Evolutionary conservation across 2,797 vertebrate genomes (phyloP), one percentile per base, ranked within the genome.

Genomic region (Lates japonicus): DNA sequence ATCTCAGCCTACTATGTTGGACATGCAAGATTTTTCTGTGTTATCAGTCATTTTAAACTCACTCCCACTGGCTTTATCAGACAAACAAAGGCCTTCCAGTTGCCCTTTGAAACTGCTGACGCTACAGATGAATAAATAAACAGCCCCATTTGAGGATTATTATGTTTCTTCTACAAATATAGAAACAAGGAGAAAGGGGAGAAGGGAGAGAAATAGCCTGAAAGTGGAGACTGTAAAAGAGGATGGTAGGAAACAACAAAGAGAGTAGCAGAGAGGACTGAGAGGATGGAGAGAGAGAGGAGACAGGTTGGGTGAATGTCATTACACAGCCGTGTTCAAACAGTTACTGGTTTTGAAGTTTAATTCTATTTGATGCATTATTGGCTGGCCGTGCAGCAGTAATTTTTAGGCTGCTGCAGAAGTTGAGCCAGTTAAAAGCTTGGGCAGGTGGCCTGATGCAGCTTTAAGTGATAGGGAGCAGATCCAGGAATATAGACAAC

Each of bases 41-140:
- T 76, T 41, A 48, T 69, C 66, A 65, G 20, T 59, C 29, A 41
- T 62, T 51, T 64, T 46, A 61, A 78, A 80, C 22, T 44, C 55
- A 41, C n/a, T 78, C 66, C 49, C 31, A 44, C 35, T 3, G 16
- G 19, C 71, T 73, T 76, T 19, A 64, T 72, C 33, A 49, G 51
- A 44, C 33, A 70, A 78, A 80, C 14, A 35, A 51, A 31, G 29
- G 46, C 46, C 31, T 55, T 54, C 31, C 51, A 44, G 29, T 55
- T 31, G 61, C 41, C 63, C 42, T 16, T 82, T 76, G 60, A 73
- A 86, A 76, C 46, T 58, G 64, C 63, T 58, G 76, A 86, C 57
- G 57, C 63, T 22, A 17, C 51, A 65, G 63, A 81, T 86, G 33
- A 78, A 85, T 80, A 78, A 86, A 87, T 75, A 81, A 81, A 78